Evolutionary conservation across 2,797 vertebrate genomes (phyloP), one percentile per base, ranked within the genome.

Genomic region (Macropus fuliginosus): DNA sequence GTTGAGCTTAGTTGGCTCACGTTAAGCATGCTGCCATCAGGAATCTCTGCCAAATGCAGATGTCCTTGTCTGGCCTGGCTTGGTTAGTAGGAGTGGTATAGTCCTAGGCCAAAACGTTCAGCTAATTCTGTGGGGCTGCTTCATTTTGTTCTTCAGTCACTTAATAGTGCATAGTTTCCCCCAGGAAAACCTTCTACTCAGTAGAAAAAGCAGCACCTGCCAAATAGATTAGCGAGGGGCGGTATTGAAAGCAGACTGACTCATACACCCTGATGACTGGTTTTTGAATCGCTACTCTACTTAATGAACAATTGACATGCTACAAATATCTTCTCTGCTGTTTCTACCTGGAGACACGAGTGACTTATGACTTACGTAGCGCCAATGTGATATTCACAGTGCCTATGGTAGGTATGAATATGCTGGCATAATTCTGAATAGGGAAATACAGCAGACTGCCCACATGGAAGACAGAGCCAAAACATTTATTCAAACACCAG

Each of bases 161-260:
- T 89, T 96, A 96, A 95, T 93, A 57, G 95, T 46, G 52, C 93
- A 3, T 95, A 24, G 92, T 96, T 96, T 91, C 95, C 62, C 95
- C 40, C 24, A 96, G 96, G 97, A 97, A 96, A 95, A 94, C 87
- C 89, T 95, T 56, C 96, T 94, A 24, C 31, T 4, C 92, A 91
- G 95, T 93, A 94, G 97, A 96, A 91, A 94, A 95, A 59, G 28
- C 93, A 34, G 94, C 97, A 97, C 95, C 96, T 98, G 95, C 94
- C 91, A 92, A 56, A 95, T 95, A 93, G 56, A 95, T 95, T 94
- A 50, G 94, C 87, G 81, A 54, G 95, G 97, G 91, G 74, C 90
- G 91, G 14, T 96, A 66, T 93, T 40, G 40, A 81, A 0, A 55
- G 50, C 59, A 92, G 21, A 96, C 52, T 6, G 52, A 57, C 0